Percentiles rank a stretch among this genome's conserved stretches.
These are phyloP conservation scores for Tragelaphus buxtoni DNA, from an alignment of 2,113 vertebrate species.

Conservation along the genomic window DNA sequence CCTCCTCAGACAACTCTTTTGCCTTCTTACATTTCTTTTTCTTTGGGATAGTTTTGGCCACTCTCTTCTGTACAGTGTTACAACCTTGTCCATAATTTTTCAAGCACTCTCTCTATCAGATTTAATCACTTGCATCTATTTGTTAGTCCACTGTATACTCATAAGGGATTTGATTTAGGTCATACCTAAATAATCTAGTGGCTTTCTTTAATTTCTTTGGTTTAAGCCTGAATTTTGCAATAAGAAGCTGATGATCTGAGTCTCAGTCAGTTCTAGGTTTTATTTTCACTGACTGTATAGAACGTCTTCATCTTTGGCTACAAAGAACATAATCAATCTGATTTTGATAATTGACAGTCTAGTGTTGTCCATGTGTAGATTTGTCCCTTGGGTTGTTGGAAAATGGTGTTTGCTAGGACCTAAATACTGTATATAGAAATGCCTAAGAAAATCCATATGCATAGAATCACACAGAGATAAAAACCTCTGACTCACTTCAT, in stretches of 20 bases:
- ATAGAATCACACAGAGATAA: neutral
- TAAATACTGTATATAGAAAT: neutral
- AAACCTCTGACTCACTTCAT: neutral
- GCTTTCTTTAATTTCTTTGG: neutral
- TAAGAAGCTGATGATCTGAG: neutral
- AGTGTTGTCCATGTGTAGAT: neutral
- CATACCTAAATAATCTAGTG: neutral
- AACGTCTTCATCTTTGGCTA: neutral
- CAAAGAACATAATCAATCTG: neutral
- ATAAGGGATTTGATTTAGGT: neutral
- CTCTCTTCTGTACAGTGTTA: neutral
- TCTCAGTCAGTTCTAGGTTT: neutral
- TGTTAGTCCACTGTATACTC: neutral
- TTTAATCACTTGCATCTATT: neutral
- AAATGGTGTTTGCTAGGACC: neutral
- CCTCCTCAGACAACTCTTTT: neutral
- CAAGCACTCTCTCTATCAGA: neutral
- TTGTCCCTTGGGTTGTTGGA: neutral
- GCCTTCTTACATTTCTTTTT: neutral
- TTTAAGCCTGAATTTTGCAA: neutral
- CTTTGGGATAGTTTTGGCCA: neutral
- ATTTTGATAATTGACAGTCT: neutral
- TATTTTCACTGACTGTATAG: neutral
- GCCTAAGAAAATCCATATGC: neutral
- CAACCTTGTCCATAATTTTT: neutral